Evolutionary conservation across 1,140 invertebrate genomes (phyloP).

Genomic region (Mylabris phalerata): DNA sequence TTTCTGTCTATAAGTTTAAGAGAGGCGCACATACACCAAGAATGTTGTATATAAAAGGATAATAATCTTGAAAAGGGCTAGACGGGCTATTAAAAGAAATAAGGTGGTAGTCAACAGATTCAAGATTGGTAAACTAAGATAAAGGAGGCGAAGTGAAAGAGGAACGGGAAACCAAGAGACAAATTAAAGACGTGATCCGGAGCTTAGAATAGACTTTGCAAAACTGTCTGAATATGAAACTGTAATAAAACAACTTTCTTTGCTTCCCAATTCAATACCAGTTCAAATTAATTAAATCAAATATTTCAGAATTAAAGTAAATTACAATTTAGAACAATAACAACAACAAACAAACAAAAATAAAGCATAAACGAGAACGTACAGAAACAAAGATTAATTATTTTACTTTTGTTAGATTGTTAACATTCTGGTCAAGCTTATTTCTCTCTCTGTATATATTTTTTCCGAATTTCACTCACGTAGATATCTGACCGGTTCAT

Average conservation of each 20-base stretch:
- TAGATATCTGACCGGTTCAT: conserved; percentile 9
- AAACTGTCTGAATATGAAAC: conserved; percentile 7
- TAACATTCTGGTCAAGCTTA: neutral
- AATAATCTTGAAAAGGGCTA: too few species aligned
- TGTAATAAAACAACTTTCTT: neutral
- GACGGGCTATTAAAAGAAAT: conserved; percentile 12
- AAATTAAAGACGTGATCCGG: conserved; percentile 19
- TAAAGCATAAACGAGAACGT: neutral
- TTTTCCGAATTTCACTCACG: conserved; percentile 7
- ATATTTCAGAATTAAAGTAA: too few species aligned
- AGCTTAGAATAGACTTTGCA: conserved; percentile 4
- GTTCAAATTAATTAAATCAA: too few species aligned
- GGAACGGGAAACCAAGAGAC: conserved; percentile 1
- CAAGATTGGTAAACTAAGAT: conserved; percentile 8
- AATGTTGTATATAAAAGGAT: too few species aligned
- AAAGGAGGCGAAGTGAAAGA: conserved; percentile 4
- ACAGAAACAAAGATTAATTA: neutral
- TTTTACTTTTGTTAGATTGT: neutral
- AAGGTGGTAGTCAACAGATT: conserved; percentile 6
- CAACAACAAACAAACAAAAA: too few species aligned
- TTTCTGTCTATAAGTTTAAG: too few species aligned
- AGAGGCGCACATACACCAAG: too few species aligned
- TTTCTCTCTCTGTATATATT: conserved; percentile 6
- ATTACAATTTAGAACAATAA: too few species aligned
- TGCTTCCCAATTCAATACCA: neutral